Conservation (phyloP, 2,113 vertebrate species). For the Jacana jacana region DNA sequence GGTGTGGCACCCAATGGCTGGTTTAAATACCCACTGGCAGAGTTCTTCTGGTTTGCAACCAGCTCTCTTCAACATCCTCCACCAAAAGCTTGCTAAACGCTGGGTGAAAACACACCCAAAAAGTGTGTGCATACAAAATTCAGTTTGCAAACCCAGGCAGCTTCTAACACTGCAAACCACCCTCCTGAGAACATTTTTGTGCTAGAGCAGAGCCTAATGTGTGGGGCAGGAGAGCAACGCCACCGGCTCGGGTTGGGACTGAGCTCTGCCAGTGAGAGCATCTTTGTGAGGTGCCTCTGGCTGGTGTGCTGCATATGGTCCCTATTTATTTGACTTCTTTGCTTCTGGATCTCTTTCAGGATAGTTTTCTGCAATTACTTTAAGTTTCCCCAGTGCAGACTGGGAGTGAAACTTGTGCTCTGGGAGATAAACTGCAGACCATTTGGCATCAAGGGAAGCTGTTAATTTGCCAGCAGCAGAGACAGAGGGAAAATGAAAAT, state of each 20-base stretch:
- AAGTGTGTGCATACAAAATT: rapidly evolving
- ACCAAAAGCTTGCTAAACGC: neutral
- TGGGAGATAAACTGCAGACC: conserved; percentile 23
- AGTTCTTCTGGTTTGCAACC: neutral
- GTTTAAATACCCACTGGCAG: rapidly evolving
- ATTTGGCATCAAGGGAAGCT: neutral
- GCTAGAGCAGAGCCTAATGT: neutral
- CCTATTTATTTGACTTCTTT: neutral
- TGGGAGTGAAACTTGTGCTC: neutral
- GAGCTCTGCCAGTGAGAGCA: neutral
- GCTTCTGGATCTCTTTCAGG: neutral
- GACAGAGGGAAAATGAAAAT: neutral
- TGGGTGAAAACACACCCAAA: neutral
- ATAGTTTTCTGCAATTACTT: conserved; percentile 38
- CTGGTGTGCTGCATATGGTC: neutral
- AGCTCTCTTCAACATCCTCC: neutral
- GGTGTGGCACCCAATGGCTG: neutral
- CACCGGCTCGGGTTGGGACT: rapidly evolving
- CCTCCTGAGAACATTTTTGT: neutral
- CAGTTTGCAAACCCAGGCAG: neutral
- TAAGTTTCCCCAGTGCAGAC: neutral
- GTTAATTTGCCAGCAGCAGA: conserved; percentile 36
- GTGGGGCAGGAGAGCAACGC: neutral
- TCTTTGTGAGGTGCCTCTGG: neutral
- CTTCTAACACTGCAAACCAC: neutral